Percentiles rank a stretch among this genome's conserved stretches.
Evolutionary conservation across 2,888 invertebrate genomes (phyloP).

Genomic region (Hypercompe scribonia): DNA sequence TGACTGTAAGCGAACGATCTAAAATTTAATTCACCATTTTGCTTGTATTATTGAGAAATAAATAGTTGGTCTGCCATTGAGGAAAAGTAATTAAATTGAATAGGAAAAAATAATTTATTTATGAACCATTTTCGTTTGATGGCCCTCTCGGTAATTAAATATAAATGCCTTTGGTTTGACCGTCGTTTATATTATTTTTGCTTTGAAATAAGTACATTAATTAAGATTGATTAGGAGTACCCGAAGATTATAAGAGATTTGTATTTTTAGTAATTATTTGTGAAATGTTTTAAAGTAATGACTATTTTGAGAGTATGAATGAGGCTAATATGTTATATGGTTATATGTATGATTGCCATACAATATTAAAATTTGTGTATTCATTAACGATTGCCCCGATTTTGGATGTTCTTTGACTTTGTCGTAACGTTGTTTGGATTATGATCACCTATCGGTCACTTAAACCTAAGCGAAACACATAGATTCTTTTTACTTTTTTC

Average conservation of each 20-base stretch:
- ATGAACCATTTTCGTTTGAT: conserved; percentile 2
- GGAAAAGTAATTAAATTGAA: not conserved
- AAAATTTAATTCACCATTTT: not conserved
- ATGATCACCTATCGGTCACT: too few species aligned
- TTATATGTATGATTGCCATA: not conserved
- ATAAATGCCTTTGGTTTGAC: not conserved
- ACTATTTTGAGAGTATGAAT: not conserved
- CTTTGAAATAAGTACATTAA: not conserved
- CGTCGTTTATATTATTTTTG: not conserved
- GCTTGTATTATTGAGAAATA: not conserved
- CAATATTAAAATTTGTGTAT: not conserved
- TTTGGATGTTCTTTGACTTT: not conserved
- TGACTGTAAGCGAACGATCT: not conserved
- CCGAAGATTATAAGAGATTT: not conserved
- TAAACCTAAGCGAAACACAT: too few species aligned
- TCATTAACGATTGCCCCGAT: not conserved
- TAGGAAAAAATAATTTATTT: not conserved
- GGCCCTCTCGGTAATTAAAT: not conserved
- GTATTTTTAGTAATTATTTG: not conserved
- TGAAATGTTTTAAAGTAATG: not conserved
- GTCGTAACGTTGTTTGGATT: too few species aligned
- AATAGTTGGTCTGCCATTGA: not conserved
- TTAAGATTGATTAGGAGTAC: not conserved
- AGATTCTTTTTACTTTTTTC: too few species aligned
- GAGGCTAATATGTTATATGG: too few species aligned